Conservation (phyloP, 2,113 vertebrate species). For the Callorhinus ursinus region DNA sequence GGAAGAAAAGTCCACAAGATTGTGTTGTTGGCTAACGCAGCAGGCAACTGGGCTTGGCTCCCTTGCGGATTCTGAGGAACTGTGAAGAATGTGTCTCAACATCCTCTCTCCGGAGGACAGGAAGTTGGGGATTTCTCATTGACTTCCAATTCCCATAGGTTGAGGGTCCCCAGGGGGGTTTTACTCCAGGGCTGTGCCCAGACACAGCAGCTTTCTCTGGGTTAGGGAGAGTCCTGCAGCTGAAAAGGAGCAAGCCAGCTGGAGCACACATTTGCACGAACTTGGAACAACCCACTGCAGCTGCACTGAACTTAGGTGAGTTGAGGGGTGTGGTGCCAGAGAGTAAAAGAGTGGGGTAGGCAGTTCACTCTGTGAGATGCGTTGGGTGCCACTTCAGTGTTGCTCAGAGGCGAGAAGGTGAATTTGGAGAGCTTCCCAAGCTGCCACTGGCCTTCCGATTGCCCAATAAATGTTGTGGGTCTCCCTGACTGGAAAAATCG, state of each 20-base stretch:
- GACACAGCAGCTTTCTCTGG: background rate
- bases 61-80: too few species aligned
- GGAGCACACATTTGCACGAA: background rate
- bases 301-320: background rate
- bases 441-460: background rate
- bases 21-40: rapidly evolving
- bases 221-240: background rate
- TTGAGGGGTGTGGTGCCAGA: background rate
- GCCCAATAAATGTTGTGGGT: background rate
- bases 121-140: too few species aligned
- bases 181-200: background rate
- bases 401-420: background rate
- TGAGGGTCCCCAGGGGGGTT: background rate
- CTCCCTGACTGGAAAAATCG: background rate
- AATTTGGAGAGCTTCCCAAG: too few species aligned
- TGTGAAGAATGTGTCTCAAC: background rate
- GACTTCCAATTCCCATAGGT: background rate
- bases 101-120: background rate
- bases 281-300: too few species aligned
- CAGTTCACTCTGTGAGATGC: background rate
- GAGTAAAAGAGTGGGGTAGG: rapidly evolving
- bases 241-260: background rate
- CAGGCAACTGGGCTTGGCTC: background rate
- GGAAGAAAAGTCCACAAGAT: background rate
- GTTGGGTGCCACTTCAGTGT: rapidly evolving